A percentile compares a stretch with the other conserved stretches of the same genome.
Conservation (phyloP, 35 echinoderm and acorn worm genomes). For the Eucidaris tribuloides region DNA sequence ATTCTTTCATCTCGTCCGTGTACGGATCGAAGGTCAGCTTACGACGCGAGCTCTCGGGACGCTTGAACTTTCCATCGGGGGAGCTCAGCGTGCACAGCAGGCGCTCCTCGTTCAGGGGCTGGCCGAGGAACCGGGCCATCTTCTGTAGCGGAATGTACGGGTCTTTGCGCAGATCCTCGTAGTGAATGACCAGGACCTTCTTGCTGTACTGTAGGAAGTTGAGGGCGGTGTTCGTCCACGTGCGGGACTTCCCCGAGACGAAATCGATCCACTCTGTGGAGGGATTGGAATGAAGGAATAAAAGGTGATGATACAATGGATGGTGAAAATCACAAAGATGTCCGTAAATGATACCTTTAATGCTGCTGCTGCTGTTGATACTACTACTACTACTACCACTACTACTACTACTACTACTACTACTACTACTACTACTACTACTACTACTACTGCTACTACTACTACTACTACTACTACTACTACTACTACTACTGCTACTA, state of each 20-base stretch:
- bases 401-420: no score
- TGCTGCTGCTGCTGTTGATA: no score
- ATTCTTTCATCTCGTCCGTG: conserved; percentile 94
- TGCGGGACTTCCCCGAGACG: conserved; percentile 91
- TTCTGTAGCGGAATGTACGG: conserved; percentile 53
- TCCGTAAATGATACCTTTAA: no score
- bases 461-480: no score
- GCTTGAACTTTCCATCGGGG: conserved; percentile 89
- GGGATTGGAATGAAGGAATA: no score
- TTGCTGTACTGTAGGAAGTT: conserved; percentile 86
- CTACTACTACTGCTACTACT: no score
- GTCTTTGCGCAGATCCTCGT: conserved; percentile 77
- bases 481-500: no score
- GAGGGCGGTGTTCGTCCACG: conserved; percentile 93
- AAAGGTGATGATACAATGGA: no score
- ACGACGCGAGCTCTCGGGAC: conserved; percentile 46
- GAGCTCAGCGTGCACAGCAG: conserved; percentile 70
- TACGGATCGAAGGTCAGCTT: conserved; percentile 79
- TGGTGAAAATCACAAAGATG: no score
- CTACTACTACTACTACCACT: no score
- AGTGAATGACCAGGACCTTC: conserved; percentile 81
- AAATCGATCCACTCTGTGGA: conserved; percentile 96
- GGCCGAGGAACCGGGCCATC: conserved; percentile 57
- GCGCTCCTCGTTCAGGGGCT: conserved; percentile 61
- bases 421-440: no score